Conservation (phyloP, 2,888 invertebrate species). For the Dicyrtomina minuta region DNA sequence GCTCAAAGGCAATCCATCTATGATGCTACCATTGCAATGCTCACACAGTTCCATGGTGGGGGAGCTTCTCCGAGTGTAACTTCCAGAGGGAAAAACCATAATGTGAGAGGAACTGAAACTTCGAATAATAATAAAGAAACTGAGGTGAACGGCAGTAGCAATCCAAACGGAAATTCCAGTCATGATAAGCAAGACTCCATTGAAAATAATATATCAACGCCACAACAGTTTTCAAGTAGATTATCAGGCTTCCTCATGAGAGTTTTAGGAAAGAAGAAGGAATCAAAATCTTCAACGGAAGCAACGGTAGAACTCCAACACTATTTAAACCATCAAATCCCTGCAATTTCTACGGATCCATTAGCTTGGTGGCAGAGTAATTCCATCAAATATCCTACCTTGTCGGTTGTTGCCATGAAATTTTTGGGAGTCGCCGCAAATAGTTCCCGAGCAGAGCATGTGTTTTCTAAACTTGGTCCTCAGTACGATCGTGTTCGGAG, state of each 20-base stretch:
- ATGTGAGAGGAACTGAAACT: too few relatives aligned
- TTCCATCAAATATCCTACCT: slow-evolving; percentile 25
- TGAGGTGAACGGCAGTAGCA: background rate
- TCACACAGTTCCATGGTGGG: background rate
- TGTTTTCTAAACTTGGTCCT: slow-evolving; percentile 24
- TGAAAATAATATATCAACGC: background rate
- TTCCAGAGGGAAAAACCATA: background rate
- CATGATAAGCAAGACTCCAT: background rate
- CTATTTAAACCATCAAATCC: slow-evolving; percentile 31
- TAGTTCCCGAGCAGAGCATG: slow-evolving; percentile 15
- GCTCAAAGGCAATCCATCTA: slow-evolving; percentile 31
- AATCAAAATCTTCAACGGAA: background rate
- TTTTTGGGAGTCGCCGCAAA: slow-evolving; percentile 21
- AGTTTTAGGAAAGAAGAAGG: slow-evolving; percentile 11
- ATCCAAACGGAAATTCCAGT: background rate
- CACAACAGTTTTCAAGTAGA: background rate
- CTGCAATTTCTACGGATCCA: slow-evolving; percentile 29
- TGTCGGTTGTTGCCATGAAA: slow-evolving; percentile 27
- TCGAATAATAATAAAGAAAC: too few relatives aligned
- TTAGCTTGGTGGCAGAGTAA: slow-evolving; percentile 38
- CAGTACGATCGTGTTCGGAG: slow-evolving; percentile 1
- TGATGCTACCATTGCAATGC: slow-evolving; percentile 12
- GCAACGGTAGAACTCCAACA: slow-evolving; percentile 27
- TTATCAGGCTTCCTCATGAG: slow-evolving; percentile 3
- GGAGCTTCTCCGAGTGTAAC: background rate